Evolutionary conservation across 1,140 invertebrate species (phyloP).

Genomic region (Eciton burchellii): DNA sequence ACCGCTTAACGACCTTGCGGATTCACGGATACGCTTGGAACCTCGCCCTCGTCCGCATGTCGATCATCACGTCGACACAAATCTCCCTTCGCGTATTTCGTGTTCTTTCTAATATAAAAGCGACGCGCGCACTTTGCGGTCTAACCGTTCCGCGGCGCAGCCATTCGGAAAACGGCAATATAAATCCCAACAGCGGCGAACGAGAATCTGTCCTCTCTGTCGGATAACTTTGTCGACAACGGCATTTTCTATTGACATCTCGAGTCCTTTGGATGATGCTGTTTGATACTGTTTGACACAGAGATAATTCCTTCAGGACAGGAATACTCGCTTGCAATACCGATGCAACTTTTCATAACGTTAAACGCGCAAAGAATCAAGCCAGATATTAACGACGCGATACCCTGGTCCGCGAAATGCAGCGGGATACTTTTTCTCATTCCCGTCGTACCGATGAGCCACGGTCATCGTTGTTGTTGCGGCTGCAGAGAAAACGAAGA

Average conservation of each 20-base stretch:
- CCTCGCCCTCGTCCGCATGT: constrained; percentile 2
- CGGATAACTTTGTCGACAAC: background rate
- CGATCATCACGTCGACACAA: constrained; percentile 1
- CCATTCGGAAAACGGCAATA: background rate
- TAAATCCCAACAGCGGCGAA: background rate
- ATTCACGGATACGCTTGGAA: constrained; percentile 31
- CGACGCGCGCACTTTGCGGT: background rate
- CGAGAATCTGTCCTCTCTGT: constrained; percentile 18
- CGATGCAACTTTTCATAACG: background rate
- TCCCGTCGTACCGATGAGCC: constrained; percentile 4
- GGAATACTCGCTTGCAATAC: too few relatives aligned
- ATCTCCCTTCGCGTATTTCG: background rate
- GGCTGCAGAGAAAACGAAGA: constrained; percentile 13
- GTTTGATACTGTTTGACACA: constrained; percentile 3
- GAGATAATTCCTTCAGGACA: background rate
- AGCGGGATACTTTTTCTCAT: background rate
- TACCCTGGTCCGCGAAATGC: background rate
- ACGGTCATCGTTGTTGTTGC: constrained; percentile 5
- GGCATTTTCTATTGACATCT: background rate
- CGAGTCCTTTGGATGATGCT: background rate
- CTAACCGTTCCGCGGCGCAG: background rate
- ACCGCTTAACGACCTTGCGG: constrained; percentile 40
- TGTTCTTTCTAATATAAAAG: background rate
- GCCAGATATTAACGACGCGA: background rate
- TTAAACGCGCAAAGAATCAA: background rate